phyloP scores from a whole-genome alignment of 2,888 invertebrate species.

The Troglohyphantes excavatus region DNA sequence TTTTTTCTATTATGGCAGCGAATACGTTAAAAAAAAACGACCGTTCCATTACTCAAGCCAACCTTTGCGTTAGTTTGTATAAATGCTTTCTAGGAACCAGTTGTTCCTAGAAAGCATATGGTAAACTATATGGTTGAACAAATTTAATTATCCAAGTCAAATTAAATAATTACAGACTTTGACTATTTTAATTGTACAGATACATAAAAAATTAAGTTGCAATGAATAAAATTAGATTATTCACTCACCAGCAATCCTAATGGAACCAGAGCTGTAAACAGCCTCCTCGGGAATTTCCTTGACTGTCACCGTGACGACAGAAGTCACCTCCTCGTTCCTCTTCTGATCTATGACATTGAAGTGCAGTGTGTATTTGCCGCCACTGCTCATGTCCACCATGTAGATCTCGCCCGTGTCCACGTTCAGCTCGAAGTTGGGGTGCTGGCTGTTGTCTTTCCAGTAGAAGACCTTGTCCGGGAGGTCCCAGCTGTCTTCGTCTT shows the following conservation, averaged over 20 bases:
- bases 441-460: constrained; percentile 86
- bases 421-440: constrained; percentile 88
- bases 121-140: too few species aligned
- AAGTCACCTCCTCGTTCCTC: constrained; percentile 86
- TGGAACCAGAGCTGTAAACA: constrained; percentile 94
- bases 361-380: constrained; percentile 88
- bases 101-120: too few species aligned
- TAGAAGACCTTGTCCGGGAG: constrained; percentile 93
- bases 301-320: constrained; percentile 92
- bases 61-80: too few species aligned
- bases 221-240: too few species aligned
- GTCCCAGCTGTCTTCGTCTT: constrained; percentile 99
- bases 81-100: too few species aligned
- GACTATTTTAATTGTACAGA: too few species aligned
- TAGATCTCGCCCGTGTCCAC: constrained; percentile 92
- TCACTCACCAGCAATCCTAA: constrained; percentile 87
- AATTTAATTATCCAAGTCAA: too few species aligned
- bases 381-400: constrained; percentile 89
- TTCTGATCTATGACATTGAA: constrained; percentile 85
- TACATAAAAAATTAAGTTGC: too few species aligned
- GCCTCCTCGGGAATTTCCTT: constrained; percentile 95
- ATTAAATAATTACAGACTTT: too few species aligned
- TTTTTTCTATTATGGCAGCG: too few species aligned
- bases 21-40: too few species aligned
- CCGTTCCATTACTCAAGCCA: too few species aligned